Evolutionary conservation across 2,113 vertebrate genomes (phyloP).

Genomic region (Rallus limicola): DNA sequence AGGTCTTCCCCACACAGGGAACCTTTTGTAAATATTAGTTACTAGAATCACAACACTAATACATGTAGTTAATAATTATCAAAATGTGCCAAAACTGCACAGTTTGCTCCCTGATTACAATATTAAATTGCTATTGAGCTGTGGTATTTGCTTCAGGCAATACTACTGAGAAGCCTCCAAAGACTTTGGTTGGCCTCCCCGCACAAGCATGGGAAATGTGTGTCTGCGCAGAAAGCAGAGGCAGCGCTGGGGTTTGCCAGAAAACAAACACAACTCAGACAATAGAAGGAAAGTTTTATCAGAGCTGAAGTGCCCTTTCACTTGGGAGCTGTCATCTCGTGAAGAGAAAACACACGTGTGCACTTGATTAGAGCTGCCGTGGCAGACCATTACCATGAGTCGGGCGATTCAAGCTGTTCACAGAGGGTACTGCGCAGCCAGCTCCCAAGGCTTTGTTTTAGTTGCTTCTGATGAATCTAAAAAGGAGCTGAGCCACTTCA

Average conservation of each 20-base stretch:
- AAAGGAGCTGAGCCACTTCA: conserved; percentile 35
- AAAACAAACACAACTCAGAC: conserved; percentile 81
- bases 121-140: conserved; percentile 83
- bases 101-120: conserved; percentile 83
- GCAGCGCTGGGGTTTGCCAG: conserved; percentile 75
- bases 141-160: conserved; percentile 81
- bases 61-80: conserved; percentile 83
- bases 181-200: conserved; percentile 76
- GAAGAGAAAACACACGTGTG: conserved; percentile 49
- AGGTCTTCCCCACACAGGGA: conserved; percentile 77
- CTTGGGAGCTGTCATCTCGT: conserved; percentile 76
- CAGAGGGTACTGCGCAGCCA: conserved; percentile 25
- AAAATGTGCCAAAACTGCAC: conserved; percentile 79
- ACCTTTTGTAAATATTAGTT: conserved; percentile 83
- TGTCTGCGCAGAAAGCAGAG: conserved; percentile 65
- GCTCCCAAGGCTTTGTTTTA: conserved; percentile 59
- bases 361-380: conserved; percentile 58
- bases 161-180: conserved; percentile 78
- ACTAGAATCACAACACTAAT: conserved; percentile 79
- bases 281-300: conserved; percentile 80
- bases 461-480: conserved; percentile 59
- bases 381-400: conserved; percentile 61
- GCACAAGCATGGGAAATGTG: conserved; percentile 70
- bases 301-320: conserved; percentile 75
- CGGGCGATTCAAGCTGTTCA: conserved; percentile 31